Evolutionary conservation across 2,797 vertebrate genomes (phyloP), one percentile per base, ranked within the genome.

Genomic region (Onychomys arenicola): DNA sequence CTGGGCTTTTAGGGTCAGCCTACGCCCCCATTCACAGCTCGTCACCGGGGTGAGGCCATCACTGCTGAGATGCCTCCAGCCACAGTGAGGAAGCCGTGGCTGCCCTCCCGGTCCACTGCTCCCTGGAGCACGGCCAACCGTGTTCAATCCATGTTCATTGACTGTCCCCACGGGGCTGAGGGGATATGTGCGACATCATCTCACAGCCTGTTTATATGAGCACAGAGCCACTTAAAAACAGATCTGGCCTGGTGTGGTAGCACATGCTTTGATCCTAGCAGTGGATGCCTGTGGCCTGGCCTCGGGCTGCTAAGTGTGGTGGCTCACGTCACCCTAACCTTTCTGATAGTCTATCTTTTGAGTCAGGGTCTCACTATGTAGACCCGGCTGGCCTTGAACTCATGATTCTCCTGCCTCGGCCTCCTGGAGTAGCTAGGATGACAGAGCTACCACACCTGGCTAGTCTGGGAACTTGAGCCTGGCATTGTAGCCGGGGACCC

Each of bases 121-220:
- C 43, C 63, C 34, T 32, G 3, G 34, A 49, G 43, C 5, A 43
- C 43, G 59, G 59, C 21, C 25, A 57, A 21, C 6, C 2, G 9
- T 37, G 25, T 46, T 29, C 40, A 1, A 0, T 19, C 9, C 0
- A 3, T 23, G 77, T 71, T 67, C 85, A 73, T 1, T 55, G 83
- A 89, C 57, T 59, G 95, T 88, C 77, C 57, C 46, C 37, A 10
- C 0, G 10, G 25, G 71, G 55, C 34, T 32, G 27, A 2, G 40
- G 55, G 11, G 12, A 5, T 2, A 0, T 21, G 23, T 8, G 5
- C 19, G 67, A 7, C 2, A 27, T 65, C 8, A 32, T 59, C 6
- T n/a, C 23, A 2, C 49, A 69, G 67, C 5, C n/a, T 75, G 21
- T 17, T 2, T 6, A 2, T 0, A 25, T 5, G 14, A 84, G 27